Evolutionary conservation across 1,140 invertebrate species (phyloP).

Genomic region (Zaprionus nigranus): DNA sequence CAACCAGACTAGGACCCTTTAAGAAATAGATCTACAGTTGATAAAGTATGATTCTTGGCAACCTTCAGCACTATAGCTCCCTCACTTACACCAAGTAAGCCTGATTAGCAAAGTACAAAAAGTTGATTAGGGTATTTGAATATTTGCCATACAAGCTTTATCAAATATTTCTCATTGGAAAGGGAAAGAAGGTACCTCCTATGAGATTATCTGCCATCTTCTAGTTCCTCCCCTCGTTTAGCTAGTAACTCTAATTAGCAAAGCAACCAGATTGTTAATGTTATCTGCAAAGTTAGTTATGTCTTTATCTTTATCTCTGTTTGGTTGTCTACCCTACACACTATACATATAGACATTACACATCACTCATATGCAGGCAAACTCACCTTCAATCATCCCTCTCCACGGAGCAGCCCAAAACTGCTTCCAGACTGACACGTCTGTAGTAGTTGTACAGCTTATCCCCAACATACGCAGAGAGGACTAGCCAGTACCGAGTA

Average conservation of each 20-base stretch:
- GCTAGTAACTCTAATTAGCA: background rate
- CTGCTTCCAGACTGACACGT: constrained; percentile 4
- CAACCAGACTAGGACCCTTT: no score
- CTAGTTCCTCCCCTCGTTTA: no score
- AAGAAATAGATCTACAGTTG: no score
- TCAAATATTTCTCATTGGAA: no score
- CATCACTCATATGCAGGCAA: background rate
- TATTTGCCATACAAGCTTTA: no score
- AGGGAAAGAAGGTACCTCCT: no score
- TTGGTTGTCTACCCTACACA: background rate
- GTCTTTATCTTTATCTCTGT: background rate
- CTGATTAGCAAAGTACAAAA: no score
- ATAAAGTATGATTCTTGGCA: no score
- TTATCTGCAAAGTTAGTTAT: background rate
- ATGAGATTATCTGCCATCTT: no score
- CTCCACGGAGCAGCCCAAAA: background rate
- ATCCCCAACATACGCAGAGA: background rate
- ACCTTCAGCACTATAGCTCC: no score
- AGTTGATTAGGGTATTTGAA: no score
- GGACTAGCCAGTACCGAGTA: background rate
- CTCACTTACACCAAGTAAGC: no score
- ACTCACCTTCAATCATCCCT: background rate
- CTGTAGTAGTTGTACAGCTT: background rate
- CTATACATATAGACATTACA: background rate
- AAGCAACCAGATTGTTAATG: background rate